Evolutionary conservation across 2,888 invertebrate species (phyloP), one percentile per base, ranked within the genome.

Genomic region (Argynnis bischoffii): DNA sequence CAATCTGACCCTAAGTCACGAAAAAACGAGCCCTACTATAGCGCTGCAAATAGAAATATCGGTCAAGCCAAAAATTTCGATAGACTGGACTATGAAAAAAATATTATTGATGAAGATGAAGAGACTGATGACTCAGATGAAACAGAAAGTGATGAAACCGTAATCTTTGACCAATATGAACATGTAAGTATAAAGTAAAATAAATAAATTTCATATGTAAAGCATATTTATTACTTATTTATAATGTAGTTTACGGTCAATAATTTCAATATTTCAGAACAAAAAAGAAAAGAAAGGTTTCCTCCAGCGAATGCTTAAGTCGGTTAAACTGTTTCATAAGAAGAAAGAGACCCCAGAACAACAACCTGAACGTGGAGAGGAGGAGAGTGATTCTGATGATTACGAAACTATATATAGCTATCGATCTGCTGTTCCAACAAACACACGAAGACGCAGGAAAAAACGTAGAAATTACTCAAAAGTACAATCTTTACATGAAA

Each of bases 401-500:
- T 86, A 86, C 72, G 72, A 77, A 67, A 88, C 89, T 0, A 71
- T 87, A 3, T 87, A 84, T 72, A 88, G 85, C 60, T 81, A 85
- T 55, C 81, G 79, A 51, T 71, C 72, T 41, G 74, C 54, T 68
- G 18, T 57, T 47, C 48, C 64, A 15, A 55, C 70, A 56, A 67
- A 55, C 54, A 64, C 60, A 54, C 61, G 51, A 16, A 26, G 66
- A 31, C 11, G 11, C 11, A 41, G 35, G 35, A 41, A 41, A 11
- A 41, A 41, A 16, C 35, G n/a, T 51, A 59, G 54, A 55, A 55
- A 16, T 5, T 56, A 31, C 21, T 16, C 13, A 50, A 69, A 64
- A 63, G 66, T 65, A 35, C 41, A 51, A 6, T 47, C 26, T 16
- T 35, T 55, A 15, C 57, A 41, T 16, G 46, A 63, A 56, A 16